Evolutionary conservation across 2,113 vertebrate genomes (phyloP), one percentile per base, ranked within the genome.

Genomic region (Fregata magnificens): DNA sequence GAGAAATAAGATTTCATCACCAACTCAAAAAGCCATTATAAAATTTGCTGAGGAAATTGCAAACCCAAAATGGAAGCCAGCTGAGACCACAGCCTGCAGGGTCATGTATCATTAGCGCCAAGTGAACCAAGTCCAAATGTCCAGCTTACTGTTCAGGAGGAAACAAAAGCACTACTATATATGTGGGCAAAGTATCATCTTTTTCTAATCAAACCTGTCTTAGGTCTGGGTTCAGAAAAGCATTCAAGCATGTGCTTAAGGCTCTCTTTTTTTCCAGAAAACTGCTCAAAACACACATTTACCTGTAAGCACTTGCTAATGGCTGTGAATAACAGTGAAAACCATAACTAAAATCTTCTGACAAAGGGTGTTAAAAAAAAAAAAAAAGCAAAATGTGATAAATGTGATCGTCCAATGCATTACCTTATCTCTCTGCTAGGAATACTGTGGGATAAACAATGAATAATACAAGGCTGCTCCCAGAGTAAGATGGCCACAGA

Each of bases 61-160:
- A 85, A 80, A 76, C 71, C 53, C 95, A 93, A 94, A 96, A 94
- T 73, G 92, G 95, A 87, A 96, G 96, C 84, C 93, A 96, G 93
- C 93, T 96, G 95, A 95, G 93, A 95, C 84, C 84, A 87, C 91
- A 97, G 81, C 58, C 84, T 38, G 74, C 62, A 77, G 86, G 93
- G 94, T 93, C 83, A 91, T 62, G 92, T 88, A 85, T 94, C 95
- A 96, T 96, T 97, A 95, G 94, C 42, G 0, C 91, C 94, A 96
- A 95, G 91, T 96, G 96, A 96, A 95, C 86, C 97, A 87, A 94
- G 94, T 65, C 97, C 93, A 95, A 96, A 94, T 90, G 95, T 94
- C 96, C 95, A 95, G 86, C 70, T 86, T 36, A 93, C 91, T 90
- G 91, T 45, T 95, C 66, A 50, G 58, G 13, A 93, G 73, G 73